phyloP scores from a whole-genome alignment of 2,113 vertebrate genomes.

The Sciurus niger region DNA sequence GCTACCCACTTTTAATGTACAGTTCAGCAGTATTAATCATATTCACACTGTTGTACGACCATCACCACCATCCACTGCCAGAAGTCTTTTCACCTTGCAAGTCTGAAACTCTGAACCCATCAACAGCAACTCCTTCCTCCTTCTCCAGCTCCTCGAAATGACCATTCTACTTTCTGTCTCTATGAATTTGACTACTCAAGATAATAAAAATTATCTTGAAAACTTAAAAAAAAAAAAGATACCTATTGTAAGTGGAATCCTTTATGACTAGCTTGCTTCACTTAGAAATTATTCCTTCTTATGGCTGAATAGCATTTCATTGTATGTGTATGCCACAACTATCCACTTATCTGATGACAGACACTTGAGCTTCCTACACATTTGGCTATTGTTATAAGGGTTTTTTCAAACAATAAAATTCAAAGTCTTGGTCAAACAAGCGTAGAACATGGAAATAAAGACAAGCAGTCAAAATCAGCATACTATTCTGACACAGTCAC shows the following conservation, averaged over 20 bases:
- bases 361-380: background rate
- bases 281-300: background rate
- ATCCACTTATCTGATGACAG: background rate
- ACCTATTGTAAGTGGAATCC: background rate
- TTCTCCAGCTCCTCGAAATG: background rate
- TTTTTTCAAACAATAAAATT: constrained; percentile 13
- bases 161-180: background rate
- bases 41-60: background rate
- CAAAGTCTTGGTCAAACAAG: background rate
- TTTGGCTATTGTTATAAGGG: background rate
- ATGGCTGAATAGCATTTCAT: background rate
- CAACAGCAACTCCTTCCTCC: background rate
- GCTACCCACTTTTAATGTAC: background rate
- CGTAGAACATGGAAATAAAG: background rate
- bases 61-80: too few species aligned
- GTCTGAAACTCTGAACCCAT: too few species aligned
- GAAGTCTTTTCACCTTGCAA: background rate
- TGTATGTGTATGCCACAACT: background rate
- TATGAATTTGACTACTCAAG: background rate
- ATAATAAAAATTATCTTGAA: too few species aligned
- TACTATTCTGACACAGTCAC: too few species aligned
- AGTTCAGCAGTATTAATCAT: background rate
- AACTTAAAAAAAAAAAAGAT: too few species aligned
- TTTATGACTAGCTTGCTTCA: background rate
- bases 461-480: too few species aligned